These are phyloP conservation scores for Cerceris ruficornis DNA, from an alignment of 2,888 invertebrate genomes.

Conservation along the genomic window DNA sequence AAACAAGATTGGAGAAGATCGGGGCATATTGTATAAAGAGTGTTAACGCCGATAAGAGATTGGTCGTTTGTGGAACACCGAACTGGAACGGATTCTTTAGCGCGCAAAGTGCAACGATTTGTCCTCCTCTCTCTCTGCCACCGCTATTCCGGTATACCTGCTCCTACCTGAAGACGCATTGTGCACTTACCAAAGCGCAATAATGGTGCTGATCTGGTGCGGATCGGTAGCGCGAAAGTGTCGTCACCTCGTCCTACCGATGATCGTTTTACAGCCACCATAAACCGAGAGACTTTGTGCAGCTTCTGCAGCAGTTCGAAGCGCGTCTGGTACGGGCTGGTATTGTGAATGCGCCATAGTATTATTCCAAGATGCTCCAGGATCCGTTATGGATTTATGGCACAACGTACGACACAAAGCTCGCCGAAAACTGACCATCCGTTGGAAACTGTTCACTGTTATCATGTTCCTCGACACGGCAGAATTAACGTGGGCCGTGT, in stretches of 20 bases:
- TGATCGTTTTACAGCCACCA: slow-evolving; percentile 76
- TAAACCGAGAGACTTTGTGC: slow-evolving; percentile 72
- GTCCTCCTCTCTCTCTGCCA: slow-evolving; percentile 8
- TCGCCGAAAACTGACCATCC: slow-evolving; percentile 15
- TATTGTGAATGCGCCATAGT: slow-evolving; percentile 42
- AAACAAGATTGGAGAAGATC: slow-evolving; percentile 48
- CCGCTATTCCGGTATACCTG: slow-evolving; percentile 23
- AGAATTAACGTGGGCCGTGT: slow-evolving; percentile 33
- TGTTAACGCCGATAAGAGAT: background rate
- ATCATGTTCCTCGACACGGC: slow-evolving; percentile 44
- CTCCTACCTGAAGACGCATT: slow-evolving; percentile 11
- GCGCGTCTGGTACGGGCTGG: slow-evolving; percentile 13
- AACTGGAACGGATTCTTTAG: background rate
- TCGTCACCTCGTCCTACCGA: slow-evolving; percentile 76
- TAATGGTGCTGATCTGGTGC: slow-evolving; percentile 46
- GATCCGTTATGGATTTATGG: slow-evolving; percentile 60
- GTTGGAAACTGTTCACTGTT: slow-evolving; percentile 40
- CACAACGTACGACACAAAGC: slow-evolving; percentile 42
- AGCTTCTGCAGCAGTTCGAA: slow-evolving; percentile 19
- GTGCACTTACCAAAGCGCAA: slow-evolving; percentile 27
- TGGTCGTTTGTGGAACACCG: background rate
- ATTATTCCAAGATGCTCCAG: slow-evolving; percentile 22
- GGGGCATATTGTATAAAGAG: background rate
- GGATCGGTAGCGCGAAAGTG: slow-evolving; percentile 76
- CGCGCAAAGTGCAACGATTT: slow-evolving; percentile 26